Conservation (phyloP, 2,888 invertebrate genomes). For the Choreutis nemorana region DNA sequence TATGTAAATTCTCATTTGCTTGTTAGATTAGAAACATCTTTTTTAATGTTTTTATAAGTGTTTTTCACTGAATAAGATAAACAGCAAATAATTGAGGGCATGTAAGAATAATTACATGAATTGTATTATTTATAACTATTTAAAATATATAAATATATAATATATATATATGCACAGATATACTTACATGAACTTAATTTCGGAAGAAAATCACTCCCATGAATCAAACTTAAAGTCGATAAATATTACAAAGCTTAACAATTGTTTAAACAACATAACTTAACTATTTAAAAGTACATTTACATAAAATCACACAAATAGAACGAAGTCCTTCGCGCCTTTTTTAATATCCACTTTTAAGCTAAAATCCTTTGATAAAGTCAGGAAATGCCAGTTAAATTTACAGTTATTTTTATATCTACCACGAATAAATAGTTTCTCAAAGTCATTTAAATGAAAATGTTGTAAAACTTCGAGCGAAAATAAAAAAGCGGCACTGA, state of each 20-base stretch:
- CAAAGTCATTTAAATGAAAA: constrained; percentile 16
- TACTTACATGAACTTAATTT: constrained; percentile 52
- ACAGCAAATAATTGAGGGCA: too few relatives aligned
- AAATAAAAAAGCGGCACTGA: constrained; percentile 57
- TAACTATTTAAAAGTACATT: background rate
- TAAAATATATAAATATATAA: background rate
- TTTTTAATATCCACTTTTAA: constrained; percentile 35
- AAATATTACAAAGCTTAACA: background rate
- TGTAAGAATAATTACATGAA: background rate
- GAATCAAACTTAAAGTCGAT: background rate
- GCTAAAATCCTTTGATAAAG: constrained; percentile 4
- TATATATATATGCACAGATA: constrained; percentile 2
- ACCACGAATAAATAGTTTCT: background rate
- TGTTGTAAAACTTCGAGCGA: constrained; percentile 27
- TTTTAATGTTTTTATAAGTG: too few relatives aligned
- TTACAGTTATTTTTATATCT: constrained; percentile 5
- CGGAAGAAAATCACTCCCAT: constrained; percentile 9
- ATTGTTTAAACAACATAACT: background rate
- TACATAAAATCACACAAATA: too few relatives aligned
- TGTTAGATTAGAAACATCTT: too few relatives aligned
- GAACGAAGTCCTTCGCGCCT: constrained; percentile 44
- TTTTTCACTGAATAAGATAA: too few relatives aligned
- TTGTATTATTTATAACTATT: background rate
- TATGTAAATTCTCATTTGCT: too few relatives aligned
- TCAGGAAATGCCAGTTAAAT: too few relatives aligned